phyloP scores from a whole-genome alignment of 2,888 invertebrate genomes.

The Ptilodon capucinus region DNA sequence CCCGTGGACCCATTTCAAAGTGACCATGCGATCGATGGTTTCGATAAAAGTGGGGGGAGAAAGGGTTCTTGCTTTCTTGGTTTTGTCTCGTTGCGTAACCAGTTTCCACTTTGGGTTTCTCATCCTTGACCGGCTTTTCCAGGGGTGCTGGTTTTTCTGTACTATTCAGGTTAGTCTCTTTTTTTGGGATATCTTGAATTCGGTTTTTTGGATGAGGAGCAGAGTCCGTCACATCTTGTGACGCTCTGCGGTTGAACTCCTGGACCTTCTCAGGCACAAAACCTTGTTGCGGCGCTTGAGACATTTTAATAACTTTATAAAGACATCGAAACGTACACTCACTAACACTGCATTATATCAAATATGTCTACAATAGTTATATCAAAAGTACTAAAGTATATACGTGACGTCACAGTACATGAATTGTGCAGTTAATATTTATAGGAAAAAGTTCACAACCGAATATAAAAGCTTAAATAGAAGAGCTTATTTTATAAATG shows the following conservation, averaged over 20 bases:
- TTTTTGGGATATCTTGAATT: conserved; percentile 50
- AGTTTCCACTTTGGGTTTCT: conserved; percentile 46
- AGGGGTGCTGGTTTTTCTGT: conserved; percentile 35
- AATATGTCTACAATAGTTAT: conserved; percentile 30
- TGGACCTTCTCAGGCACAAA: conserved; percentile 73
- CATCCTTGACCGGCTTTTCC: conserved; percentile 45
- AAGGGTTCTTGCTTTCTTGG: conserved; percentile 69
- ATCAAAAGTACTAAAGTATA: conserved; percentile 32
- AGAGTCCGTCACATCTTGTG: conserved; percentile 65
- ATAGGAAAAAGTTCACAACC: conserved; percentile 71
- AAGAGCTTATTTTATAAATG: background rate
- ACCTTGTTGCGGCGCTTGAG: conserved; percentile 72
- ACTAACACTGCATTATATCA: conserved; percentile 28
- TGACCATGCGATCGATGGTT: conserved; percentile 67
- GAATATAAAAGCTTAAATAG: conserved; percentile 49
- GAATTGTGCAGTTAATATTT: conserved; percentile 43
- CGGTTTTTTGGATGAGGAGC: conserved; percentile 38
- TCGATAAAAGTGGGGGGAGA: conserved; percentile 68
- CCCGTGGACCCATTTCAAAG: conserved; percentile 78
- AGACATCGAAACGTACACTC: conserved; percentile 35
- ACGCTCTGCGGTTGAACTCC: conserved; percentile 70
- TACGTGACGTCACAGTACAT: conserved; percentile 23
- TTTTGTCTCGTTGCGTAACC: conserved; percentile 51
- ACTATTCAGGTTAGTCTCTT: conserved; percentile 54
- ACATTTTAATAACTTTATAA: conserved; percentile 52